Evolutionary conservation across 2,113 vertebrate species (phyloP).

Genomic region (Sylvilagus bachmani): DNA sequence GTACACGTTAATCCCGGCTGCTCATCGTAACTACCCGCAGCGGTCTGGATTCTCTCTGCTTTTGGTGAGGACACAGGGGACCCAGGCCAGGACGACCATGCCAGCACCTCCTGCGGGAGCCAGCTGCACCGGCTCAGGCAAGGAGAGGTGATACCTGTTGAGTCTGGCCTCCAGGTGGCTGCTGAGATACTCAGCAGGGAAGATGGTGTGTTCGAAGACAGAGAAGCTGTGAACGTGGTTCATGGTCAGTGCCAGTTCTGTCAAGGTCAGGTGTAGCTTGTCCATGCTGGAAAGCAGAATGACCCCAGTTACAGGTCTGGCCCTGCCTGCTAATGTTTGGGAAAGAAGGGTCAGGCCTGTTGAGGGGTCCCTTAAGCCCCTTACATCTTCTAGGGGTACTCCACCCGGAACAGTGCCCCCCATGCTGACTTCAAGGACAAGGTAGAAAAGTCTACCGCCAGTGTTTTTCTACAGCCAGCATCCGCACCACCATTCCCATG

Average conservation of each 20-base stretch:
- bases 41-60: background rate
- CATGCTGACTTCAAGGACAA: conserved; percentile 23
- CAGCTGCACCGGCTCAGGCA: background rate
- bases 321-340: background rate
- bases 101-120: background rate
- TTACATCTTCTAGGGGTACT: background rate
- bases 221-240: conserved; percentile 89
- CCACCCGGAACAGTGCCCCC: background rate
- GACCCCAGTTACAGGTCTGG: conserved; percentile 38
- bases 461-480: background rate
- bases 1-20: background rate
- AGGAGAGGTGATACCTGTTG: conserved; percentile 88
- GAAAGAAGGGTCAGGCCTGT: background rate
- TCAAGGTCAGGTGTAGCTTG: conserved; percentile 93
- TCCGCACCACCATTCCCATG: background rate
- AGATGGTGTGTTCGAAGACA: conserved; percentile 92
- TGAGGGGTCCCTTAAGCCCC: background rate
- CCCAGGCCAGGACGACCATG: background rate
- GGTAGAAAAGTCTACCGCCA: background rate
- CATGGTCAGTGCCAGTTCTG: conserved; percentile 92
- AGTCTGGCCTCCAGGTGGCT: conserved; percentile 93
- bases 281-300: conserved; percentile 90
- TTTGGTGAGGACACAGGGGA: background rate
- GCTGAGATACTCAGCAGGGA: conserved; percentile 94
- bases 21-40: background rate